Evolutionary conservation across 64 coral and sea anemone species (phyloP), one percentile per base, ranked within the genome.

Genomic region (Pachyseris speciosa): DNA sequence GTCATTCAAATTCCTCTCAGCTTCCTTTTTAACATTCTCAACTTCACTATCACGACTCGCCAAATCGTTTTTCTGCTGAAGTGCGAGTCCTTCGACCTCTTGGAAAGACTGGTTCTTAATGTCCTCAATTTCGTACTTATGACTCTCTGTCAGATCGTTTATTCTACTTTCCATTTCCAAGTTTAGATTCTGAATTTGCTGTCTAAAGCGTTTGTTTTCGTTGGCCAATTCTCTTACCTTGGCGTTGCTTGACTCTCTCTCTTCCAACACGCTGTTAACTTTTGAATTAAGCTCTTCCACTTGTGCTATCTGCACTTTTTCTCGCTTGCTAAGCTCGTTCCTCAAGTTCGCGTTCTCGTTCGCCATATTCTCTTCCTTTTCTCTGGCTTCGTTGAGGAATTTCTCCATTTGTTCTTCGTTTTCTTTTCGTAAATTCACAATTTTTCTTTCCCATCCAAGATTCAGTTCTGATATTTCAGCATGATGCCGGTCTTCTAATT

Each of bases 181-280:
- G 68, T 93, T 87, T 24, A 92, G 60, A 80, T 76, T 93, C 37
- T 87, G 84, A 16, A 93, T 65, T 63, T 96, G 65, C 16, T 80
- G 69, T 87, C 88, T 96, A 53, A 93, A 78, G 34, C 65, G 80
- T 79, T 93, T 96, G 84, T 93, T 96, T 67, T 96, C 95, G 41
- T 93, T 87, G 69, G 37, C 42, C 79, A 96, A 72, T 41, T 93
- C 95, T 93, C 86, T 93, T 93, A 96, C 79, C 80, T 96, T 96
- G 40, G 52, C 67, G 27, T 64, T 37, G 5, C 88, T 55, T 37
- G 85, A 22, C n/a, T 96, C 79, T 34, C 85, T 88, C 74, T 96
- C 95, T 28, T 96, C 91, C 27, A 45, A 34, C 3, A 94, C 59
- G 25, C 87, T 83, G 83, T 38, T 93, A 36, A 89, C 52, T 59